A percentile compares a stretch with the other conserved stretches of the same genome.
These are phyloP conservation scores for Icerya purchasi DNA, from an alignment of 2,888 invertebrate genomes.

Conservation along the genomic window DNA sequence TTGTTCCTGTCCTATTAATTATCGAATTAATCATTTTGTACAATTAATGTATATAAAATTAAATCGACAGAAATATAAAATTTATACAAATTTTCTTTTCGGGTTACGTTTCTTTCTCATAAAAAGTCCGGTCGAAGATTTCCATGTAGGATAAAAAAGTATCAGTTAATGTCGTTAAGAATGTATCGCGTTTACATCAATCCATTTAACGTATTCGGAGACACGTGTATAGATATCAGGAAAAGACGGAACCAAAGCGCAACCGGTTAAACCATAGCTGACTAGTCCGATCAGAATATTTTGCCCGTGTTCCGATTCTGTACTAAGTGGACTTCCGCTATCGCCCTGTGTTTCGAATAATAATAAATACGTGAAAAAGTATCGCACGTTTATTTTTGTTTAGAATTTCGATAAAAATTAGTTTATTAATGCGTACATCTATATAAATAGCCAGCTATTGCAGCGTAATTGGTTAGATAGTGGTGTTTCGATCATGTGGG, in stretches of 20 bases:
- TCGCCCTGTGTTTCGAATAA: slow-evolving; percentile 21
- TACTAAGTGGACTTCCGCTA: slow-evolving; percentile 22
- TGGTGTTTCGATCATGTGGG: no score
- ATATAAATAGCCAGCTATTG: background rate
- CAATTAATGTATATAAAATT: no score
- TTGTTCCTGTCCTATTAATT: no score
- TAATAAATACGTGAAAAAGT: background rate
- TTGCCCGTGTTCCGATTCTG: slow-evolving; percentile 21
- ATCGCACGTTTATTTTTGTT: background rate
- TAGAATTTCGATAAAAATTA: background rate
- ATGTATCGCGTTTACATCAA: slow-evolving; percentile 18
- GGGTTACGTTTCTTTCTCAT: no score
- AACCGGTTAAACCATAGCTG: slow-evolving; percentile 26
- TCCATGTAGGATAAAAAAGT: no score
- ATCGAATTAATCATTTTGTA: no score
- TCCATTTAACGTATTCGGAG: slow-evolving; percentile 24
- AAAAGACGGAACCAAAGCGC: slow-evolving; percentile 24
- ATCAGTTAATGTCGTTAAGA: no score
- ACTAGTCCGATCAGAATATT: slow-evolving; percentile 24
- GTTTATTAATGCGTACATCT: background rate
- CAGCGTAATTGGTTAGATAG: no score
- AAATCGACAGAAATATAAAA: no score
- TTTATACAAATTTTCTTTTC: no score
- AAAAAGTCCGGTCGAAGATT: no score
- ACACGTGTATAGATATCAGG: slow-evolving; percentile 26